Evolutionary conservation across 2,888 invertebrate species (phyloP).

Genomic region (Beris chalybata): DNA sequence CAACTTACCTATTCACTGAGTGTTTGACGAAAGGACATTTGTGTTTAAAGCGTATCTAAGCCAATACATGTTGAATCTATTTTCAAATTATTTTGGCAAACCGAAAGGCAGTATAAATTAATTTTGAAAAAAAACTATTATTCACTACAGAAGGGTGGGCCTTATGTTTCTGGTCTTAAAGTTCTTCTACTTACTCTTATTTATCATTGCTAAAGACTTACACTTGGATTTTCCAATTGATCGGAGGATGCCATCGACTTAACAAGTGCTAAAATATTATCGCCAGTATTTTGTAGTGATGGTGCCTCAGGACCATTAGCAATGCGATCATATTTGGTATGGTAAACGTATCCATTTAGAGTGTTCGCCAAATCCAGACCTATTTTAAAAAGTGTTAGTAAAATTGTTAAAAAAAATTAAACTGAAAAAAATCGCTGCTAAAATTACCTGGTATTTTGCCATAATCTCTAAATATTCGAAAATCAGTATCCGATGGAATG

Average conservation of each 20-base stretch:
- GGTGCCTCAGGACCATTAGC: conserved; percentile 63
- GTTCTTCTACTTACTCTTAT: too few relatives aligned
- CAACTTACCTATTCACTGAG: too few relatives aligned
- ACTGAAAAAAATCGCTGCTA: not conserved
- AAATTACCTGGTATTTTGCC: conserved; percentile 63
- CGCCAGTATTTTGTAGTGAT: conserved; percentile 74
- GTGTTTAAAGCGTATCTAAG: too few relatives aligned
- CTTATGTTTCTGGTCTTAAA: too few relatives aligned
- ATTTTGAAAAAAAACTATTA: too few relatives aligned
- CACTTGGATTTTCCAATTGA: conserved; percentile 49
- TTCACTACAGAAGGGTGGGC: too few relatives aligned
- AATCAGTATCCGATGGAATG: conserved; percentile 72
- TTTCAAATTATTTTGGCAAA: too few relatives aligned
- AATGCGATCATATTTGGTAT: conserved; percentile 72
- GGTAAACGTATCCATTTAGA: conserved; percentile 76
- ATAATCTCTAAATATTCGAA: conserved; percentile 67
- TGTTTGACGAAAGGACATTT: too few relatives aligned
- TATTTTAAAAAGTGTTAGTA: conserved; percentile 43
- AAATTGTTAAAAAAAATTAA: not conserved
- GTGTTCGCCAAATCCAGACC: conserved; percentile 78
- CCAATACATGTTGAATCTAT: too few relatives aligned
- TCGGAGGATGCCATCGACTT: conserved; percentile 56
- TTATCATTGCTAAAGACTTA: conserved; percentile 37
- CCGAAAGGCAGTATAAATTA: too few relatives aligned
- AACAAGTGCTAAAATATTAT: conserved; percentile 66